Conservation (phyloP, 2,797 vertebrate species). For the Semotilus atromaculatus region DNA sequence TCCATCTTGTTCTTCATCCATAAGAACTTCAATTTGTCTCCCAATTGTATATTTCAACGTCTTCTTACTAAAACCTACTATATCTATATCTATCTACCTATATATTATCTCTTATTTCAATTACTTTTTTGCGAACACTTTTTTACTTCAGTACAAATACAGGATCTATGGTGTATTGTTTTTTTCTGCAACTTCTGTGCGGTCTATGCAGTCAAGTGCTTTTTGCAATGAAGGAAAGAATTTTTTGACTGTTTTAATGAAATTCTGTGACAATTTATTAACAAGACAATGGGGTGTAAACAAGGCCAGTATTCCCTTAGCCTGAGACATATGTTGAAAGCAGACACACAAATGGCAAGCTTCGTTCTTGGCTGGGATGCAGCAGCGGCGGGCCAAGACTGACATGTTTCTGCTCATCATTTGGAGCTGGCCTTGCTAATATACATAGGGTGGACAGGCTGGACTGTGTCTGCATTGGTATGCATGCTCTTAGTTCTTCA, state of each 20-base stretch:
- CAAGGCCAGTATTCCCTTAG: slow-evolving; percentile 77
- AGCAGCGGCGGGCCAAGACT: slow-evolving; percentile 27
- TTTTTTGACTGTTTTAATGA: not conserved
- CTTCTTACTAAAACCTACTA: too few species aligned
- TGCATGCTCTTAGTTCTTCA: slow-evolving; percentile 71
- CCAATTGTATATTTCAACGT: too few species aligned
- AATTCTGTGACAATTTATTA: slow-evolving; percentile 72
- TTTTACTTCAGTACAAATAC: slow-evolving; percentile 60
- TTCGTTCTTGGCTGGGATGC: slow-evolving; percentile 19
- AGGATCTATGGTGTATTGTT: not conserved
- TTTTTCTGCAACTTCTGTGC: not conserved
- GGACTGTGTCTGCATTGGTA: slow-evolving; percentile 69
- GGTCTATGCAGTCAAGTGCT: not conserved
- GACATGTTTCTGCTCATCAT: slow-evolving; percentile 57
- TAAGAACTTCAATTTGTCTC: not conserved
- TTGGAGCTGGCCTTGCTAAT: slow-evolving; percentile 57
- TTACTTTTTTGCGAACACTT: not conserved
- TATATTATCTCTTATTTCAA: not conserved
- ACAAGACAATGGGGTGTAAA: slow-evolving; percentile 82
- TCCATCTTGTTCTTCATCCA: slow-evolving; percentile 6
- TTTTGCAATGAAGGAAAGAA: not conserved
- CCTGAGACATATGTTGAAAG: slow-evolving; percentile 77
- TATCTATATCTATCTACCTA: too few species aligned
- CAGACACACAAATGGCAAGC: slow-evolving; percentile 66
- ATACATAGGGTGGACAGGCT: slow-evolving; percentile 36